Evolutionary conservation across 2,888 invertebrate species (phyloP).

Genomic region (Papilio demoleus): DNA sequence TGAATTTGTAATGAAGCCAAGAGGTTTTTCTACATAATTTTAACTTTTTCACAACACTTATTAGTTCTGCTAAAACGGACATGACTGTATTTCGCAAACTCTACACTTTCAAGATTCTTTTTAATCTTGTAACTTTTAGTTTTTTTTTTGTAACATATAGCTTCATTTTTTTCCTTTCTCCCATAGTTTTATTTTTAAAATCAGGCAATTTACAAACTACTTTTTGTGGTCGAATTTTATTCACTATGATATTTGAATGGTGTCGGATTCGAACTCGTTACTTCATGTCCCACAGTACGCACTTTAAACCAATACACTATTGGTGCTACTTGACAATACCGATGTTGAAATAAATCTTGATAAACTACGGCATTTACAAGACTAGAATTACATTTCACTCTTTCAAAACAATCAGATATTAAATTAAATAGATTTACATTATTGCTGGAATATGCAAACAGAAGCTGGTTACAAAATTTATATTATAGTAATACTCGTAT

Average conservation of each 20-base stretch:
- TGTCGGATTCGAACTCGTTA: neutral
- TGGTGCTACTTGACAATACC: neutral
- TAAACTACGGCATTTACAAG: neutral
- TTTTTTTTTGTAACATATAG: too few relatives aligned
- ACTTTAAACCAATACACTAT: neutral
- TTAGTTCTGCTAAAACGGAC: slow-evolving; percentile 14
- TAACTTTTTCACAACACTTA: slow-evolving; percentile 28
- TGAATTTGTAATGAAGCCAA: slow-evolving; percentile 35
- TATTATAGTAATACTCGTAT: slow-evolving; percentile 2
- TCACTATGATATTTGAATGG: neutral
- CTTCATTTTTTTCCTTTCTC: too few relatives aligned
- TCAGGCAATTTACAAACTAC: too few relatives aligned
- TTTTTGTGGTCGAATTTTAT: too few relatives aligned
- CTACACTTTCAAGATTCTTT: neutral
- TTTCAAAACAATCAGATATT: neutral
- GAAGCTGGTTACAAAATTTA: slow-evolving; percentile 1
- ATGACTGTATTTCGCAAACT: neutral
- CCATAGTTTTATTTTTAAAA: too few relatives aligned
- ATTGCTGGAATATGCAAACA: neutral
- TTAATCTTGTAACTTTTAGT: slow-evolving; percentile 10
- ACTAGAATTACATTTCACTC: neutral
- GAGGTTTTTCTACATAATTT: slow-evolving; percentile 23
- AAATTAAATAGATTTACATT: slow-evolving; percentile 5
- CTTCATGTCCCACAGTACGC: neutral
- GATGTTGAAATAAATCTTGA: neutral